Evolutionary conservation across 2,888 invertebrate genomes (phyloP).

Genomic region (Pollenia griseotomentosa): DNA sequence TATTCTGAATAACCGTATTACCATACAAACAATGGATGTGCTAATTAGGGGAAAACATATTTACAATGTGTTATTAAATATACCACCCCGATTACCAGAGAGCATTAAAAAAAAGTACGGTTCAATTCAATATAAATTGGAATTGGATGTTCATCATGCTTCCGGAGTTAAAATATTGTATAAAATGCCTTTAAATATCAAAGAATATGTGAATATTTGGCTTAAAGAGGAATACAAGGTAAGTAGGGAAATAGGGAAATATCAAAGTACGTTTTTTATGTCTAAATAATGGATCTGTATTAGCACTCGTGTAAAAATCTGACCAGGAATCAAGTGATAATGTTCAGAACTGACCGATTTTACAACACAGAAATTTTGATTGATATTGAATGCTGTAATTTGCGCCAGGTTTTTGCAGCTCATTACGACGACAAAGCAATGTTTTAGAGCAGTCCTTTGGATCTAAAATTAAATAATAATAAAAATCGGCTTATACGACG

Average conservation of each 20-base stretch:
- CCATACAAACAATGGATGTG: constrained; percentile 5
- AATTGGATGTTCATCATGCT: neutral
- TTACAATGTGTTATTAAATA: constrained; percentile 8
- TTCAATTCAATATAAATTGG: constrained; percentile 24
- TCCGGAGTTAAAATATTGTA: neutral
- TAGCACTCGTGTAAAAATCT: too few relatives aligned
- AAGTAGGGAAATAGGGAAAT: neutral
- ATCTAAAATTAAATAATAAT: too few relatives aligned
- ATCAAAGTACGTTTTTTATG: neutral
- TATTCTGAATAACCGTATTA: constrained; percentile 16
- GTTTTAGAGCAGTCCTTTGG: too few relatives aligned
- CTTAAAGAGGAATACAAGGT: constrained; percentile 20
- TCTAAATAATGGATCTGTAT: too few relatives aligned
- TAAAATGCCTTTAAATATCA: neutral
- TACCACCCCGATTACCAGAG: constrained; percentile 32
- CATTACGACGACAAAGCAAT: too few relatives aligned
- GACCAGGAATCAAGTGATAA: too few relatives aligned
- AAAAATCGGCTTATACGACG: too few relatives aligned
- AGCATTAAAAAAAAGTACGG: constrained; percentile 35
- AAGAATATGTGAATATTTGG: constrained; percentile 16
- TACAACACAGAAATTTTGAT: too few relatives aligned
- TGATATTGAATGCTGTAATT: too few relatives aligned
- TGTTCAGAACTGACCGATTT: too few relatives aligned
- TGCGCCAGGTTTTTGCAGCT: too few relatives aligned
- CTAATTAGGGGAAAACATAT: constrained; percentile 13